Evolutionary conservation across 2,888 invertebrate genomes (phyloP).

Genomic region (Gasteruption jaculator): DNA sequence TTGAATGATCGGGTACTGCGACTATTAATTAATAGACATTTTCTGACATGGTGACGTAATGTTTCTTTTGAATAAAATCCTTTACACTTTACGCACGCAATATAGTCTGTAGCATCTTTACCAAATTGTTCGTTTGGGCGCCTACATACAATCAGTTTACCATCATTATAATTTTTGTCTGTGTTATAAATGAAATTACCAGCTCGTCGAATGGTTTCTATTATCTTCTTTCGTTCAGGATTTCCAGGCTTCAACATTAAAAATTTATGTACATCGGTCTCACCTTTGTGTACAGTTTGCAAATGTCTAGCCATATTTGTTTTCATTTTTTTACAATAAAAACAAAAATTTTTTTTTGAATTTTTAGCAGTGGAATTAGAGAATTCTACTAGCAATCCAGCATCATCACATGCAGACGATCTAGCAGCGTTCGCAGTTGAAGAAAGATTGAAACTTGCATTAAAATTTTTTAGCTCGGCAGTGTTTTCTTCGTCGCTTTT

Average conservation of each 20-base stretch:
- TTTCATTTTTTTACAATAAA: conserved; percentile 22
- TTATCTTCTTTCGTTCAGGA: conserved; percentile 8
- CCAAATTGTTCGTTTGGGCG: conserved; percentile 10
- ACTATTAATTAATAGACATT: conserved; percentile 11
- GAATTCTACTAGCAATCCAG: not conserved
- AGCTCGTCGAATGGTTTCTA: conserved; percentile 17
- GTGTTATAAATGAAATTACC: conserved; percentile 18
- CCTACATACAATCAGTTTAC: conserved; percentile 22
- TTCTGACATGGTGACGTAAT: conserved; percentile 21
- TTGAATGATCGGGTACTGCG: not conserved
- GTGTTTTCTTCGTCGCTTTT: not conserved
- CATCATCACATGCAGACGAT: not conserved
- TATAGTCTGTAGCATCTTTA: conserved; percentile 18
- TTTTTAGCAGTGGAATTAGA: not conserved
- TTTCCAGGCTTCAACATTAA: conserved; percentile 6
- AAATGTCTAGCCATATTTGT: conserved; percentile 10
- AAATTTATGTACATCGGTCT: conserved; percentile 19
- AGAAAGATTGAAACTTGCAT: not conserved
- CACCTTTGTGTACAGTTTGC: conserved; percentile 4
- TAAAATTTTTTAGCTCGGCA: not conserved
- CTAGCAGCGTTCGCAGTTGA: not conserved
- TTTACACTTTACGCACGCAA: conserved; percentile 23
- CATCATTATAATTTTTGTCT: conserved; percentile 15
- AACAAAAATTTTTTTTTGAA: conserved; percentile 22
- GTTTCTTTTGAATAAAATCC: conserved; percentile 20